Evolutionary conservation across 2,113 vertebrate species (phyloP).

Genomic region (Aythya baeri): DNA sequence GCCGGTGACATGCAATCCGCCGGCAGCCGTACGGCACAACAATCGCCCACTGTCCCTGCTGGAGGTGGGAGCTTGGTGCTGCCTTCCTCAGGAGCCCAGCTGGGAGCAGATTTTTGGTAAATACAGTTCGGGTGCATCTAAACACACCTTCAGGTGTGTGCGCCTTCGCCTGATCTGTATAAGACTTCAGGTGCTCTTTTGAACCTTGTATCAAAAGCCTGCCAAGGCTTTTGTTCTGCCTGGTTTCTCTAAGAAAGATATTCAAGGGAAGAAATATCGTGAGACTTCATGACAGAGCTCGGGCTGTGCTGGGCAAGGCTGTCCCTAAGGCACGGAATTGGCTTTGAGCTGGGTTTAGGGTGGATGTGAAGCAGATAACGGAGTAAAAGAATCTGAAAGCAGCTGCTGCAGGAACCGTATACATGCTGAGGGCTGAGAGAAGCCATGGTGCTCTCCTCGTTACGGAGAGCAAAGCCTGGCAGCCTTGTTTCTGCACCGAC

Average conservation of each 20-base stretch:
- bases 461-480: background rate
- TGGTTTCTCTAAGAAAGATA: background rate
- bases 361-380: background rate
- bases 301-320: rapidly evolving
- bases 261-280: background rate
- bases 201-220: background rate
- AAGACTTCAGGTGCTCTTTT: background rate
- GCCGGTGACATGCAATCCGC: conserved; percentile 74
- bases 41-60: conserved; percentile 75
- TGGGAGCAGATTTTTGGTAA: background rate
- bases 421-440: rapidly evolving
- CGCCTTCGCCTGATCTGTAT: background rate
- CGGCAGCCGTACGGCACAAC: conserved; percentile 74
- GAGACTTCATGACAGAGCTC: background rate
- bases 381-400: background rate
- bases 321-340: background rate
- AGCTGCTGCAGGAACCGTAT: background rate
- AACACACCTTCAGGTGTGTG: background rate
- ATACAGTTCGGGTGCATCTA: background rate
- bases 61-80: background rate
- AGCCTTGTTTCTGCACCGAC: background rate
- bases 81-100: background rate
- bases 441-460: background rate
- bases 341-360: background rate
- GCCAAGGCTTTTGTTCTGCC: background rate